Conservation (phyloP, 2,113 vertebrate genomes). For the Heptranchias perlo region DNA sequence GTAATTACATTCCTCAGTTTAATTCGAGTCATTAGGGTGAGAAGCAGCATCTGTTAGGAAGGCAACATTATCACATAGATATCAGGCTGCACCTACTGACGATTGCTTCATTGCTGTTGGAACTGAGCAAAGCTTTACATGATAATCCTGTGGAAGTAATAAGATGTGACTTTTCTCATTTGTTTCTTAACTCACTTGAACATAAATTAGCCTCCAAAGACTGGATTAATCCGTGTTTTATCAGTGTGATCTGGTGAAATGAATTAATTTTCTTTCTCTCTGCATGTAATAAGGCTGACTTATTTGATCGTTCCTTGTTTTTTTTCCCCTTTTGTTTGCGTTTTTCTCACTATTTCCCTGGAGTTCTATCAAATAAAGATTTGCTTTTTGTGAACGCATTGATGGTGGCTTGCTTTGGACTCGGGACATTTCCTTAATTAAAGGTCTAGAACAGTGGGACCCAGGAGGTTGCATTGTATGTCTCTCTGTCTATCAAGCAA, state of each 20-base stretch:
- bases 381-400: background rate
- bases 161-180: constrained; percentile 32
- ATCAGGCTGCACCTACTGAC: background rate
- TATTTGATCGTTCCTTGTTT: background rate
- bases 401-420: background rate
- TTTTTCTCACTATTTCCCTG: background rate
- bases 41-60: background rate
- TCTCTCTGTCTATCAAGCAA: constrained; percentile 21
- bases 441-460: background rate
- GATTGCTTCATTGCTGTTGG: background rate
- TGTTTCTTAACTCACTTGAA: constrained; percentile 34
- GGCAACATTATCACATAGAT: background rate
- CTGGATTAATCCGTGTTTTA: constrained; percentile 35
- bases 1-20: constrained; percentile 29
- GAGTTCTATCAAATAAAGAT: constrained; percentile 12
- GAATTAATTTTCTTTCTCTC: constrained; percentile 34
- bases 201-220: constrained; percentile 35
- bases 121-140: constrained; percentile 1
- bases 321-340: background rate
- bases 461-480: background rate
- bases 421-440: constrained; percentile 31
- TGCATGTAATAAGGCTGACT: constrained; percentile 26
- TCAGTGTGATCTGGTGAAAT: constrained; percentile 35
- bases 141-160: constrained; percentile 37
- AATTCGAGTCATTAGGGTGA: constrained; percentile 20